Percentiles rank a stretch among this genome's conserved stretches.
phyloP scores from a whole-genome alignment of 2,113 vertebrate species.

The Rhabdomys dilectus region DNA sequence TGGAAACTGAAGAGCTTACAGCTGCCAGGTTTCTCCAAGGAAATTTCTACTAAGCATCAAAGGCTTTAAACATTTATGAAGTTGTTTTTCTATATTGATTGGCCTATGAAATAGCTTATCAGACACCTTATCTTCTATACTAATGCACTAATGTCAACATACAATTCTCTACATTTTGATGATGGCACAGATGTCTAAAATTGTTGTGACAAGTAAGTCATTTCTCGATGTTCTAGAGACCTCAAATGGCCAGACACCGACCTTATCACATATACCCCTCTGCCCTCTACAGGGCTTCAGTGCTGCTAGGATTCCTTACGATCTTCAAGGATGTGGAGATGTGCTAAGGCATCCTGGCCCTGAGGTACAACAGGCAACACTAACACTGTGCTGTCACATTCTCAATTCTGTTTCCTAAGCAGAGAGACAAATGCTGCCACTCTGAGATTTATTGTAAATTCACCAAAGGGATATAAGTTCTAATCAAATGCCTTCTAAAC shows the following conservation, averaged over 20 bases:
- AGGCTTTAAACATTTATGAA: background rate
- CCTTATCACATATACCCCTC: background rate
- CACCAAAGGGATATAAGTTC: background rate
- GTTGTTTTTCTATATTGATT: background rate
- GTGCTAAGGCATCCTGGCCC: background rate
- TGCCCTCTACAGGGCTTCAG: background rate
- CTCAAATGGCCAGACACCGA: background rate
- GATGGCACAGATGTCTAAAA: background rate
- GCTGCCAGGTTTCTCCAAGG: background rate
- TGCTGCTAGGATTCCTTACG: background rate
- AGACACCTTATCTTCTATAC: background rate
- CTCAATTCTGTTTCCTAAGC: background rate
- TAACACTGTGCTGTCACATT: too few relatives aligned
- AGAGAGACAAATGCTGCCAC: background rate
- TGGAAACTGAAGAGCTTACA: background rate
- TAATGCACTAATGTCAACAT: background rate
- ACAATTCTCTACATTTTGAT: background rate
- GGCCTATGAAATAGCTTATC: background rate
- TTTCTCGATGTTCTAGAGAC: background rate
- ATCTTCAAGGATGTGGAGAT: background rate
- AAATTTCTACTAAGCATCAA: conserved; percentile 19
- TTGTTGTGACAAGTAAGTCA: background rate
- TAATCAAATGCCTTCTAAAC: background rate
- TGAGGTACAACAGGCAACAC: rapidly evolving
- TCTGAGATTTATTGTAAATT: background rate